Conservation (phyloP, 2,113 vertebrate genomes). For the Danio rerio region DNA sequence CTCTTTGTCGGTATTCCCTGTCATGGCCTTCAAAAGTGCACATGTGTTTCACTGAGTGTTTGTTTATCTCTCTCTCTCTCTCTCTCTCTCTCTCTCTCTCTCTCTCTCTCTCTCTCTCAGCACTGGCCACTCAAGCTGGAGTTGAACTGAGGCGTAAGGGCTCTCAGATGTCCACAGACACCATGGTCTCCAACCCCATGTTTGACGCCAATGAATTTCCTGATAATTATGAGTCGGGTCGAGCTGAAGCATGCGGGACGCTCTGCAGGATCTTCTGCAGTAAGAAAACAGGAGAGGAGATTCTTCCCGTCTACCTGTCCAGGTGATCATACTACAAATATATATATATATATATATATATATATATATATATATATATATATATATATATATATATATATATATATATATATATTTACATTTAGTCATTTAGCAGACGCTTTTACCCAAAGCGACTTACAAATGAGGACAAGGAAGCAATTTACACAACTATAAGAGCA, state of each 20-base stretch:
- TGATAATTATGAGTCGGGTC: conserved; percentile 90
- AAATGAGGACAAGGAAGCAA: too few relatives aligned
- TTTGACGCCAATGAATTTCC: conserved; percentile 87
- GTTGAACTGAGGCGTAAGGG: conserved; percentile 88
- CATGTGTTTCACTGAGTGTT: conserved; percentile 29
- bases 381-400: too few relatives aligned
- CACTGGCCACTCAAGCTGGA: conserved; percentile 85
- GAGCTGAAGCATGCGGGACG: conserved; percentile 92
- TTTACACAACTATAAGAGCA: too few relatives aligned
- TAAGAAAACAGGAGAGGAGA: conserved; percentile 95
- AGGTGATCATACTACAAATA: conserved; percentile 51
- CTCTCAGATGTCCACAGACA: conserved; percentile 89
- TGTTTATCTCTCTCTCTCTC: conserved; percentile 1
- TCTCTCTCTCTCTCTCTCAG: conserved; percentile 65
- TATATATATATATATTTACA: too few relatives aligned
- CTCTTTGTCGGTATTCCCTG: conserved; percentile 57
- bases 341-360: too few relatives aligned
- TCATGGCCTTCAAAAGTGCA: background rate
- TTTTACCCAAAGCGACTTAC: too few relatives aligned
- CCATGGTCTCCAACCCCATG: conserved; percentile 85
- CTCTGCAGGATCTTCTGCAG: conserved; percentile 95
- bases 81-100: background rate
- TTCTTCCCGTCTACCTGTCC: conserved; percentile 86
- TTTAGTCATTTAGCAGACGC: too few relatives aligned
- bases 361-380: too few relatives aligned